Base-by-base conservation (phyloP, 2,797 vertebrate genomes). In the Poeciliopsis infans region DNA sequence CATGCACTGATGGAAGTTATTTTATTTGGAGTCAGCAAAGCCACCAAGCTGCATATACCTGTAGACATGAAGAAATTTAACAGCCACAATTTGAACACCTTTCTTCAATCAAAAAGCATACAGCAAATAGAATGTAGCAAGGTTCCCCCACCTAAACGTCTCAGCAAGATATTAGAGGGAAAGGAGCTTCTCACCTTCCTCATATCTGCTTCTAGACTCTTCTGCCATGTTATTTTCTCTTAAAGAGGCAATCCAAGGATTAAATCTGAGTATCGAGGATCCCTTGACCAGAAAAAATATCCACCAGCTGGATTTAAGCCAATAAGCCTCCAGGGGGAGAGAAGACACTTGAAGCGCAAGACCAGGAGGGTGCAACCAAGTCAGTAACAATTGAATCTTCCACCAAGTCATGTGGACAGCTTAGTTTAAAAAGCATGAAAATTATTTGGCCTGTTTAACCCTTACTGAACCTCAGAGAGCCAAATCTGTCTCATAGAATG, bases 191-290 rank as follows among this genome's bases (percentile, higher is more conserved):
- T 64, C 3, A 55, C 45, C 76, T 69, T 66, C 74, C 53, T 86
- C 64, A 81, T 86, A 86, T 71, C 76, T 70, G n/a, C 47, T 78
- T 59, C 39, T 78, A 11, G 25, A 70, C 77, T 80, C 70, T 49
- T 86, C 82, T 76, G 75, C 68, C 84, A 57, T 80, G 33, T 55
- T 47, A 41, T 71, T 47, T 59, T 49, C 1, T 72, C n/a, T 36
- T 71, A 74, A 51, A 83, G 68, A 84, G 71, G 69, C 73, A 85
- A 84, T 86, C 86, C 83, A 76, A 80, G 77, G 79, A 83, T 76
- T 75, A 39, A 51, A 85, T 78, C 79, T 79, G 71, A 78, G 51
- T 79, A 79, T 51, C 82, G 76, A n/a, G 46, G 81, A 76, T 77
- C 80, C 45, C 70, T 78, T 51, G 81, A 86, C 75, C 68, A 77